These are phyloP conservation scores for Tachystola acroxantha DNA, from an alignment of 2,888 invertebrate genomes.

Conservation along the genomic window DNA sequence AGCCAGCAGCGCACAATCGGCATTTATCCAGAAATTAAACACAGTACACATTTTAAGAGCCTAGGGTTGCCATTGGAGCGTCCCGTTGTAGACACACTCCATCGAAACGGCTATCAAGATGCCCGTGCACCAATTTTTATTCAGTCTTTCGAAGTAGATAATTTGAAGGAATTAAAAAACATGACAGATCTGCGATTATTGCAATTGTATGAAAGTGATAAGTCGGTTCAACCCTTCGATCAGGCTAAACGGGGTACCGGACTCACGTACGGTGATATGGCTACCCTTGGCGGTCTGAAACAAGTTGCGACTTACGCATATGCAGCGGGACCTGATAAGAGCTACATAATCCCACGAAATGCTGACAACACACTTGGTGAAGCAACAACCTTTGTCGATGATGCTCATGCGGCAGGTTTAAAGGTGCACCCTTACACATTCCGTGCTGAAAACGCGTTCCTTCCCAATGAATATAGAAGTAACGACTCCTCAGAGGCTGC, in stretches of 20 bases:
- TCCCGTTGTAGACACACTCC: slow-evolving; percentile 49
- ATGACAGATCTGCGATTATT: slow-evolving; percentile 54
- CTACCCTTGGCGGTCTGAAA: slow-evolving; percentile 51
- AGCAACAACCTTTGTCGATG: slow-evolving; percentile 47
- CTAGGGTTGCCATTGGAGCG: slow-evolving; percentile 55
- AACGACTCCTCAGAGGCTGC: slow-evolving; percentile 32
- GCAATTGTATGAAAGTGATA: slow-evolving; percentile 41
- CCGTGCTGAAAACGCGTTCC: slow-evolving; percentile 53
- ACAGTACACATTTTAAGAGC: slow-evolving; percentile 51
- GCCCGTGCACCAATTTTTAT: slow-evolving; percentile 52
- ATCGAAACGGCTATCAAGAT: slow-evolving; percentile 51
- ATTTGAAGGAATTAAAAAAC: slow-evolving; percentile 52
- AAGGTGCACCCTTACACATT: slow-evolving; percentile 68
- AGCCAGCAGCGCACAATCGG: slow-evolving; percentile 50
- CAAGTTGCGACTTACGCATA: slow-evolving; percentile 60
- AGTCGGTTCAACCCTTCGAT: slow-evolving; percentile 44
- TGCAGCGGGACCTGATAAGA: slow-evolving; percentile 62
- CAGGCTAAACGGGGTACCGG: slow-evolving; percentile 38
- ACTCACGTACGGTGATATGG: slow-evolving; percentile 60
- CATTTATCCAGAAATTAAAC: slow-evolving; percentile 66
- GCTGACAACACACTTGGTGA: slow-evolving; percentile 38
- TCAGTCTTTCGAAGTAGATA: slow-evolving; percentile 65
- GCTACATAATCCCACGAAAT: slow-evolving; percentile 54
- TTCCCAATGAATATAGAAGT: slow-evolving; percentile 53
- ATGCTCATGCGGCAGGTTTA: slow-evolving; percentile 56